Percentiles rank a stretch among this genome's conserved stretches.
These are phyloP conservation scores for Chiropotes sagulatus DNA, from an alignment of 2,797 vertebrate genomes.

Conservation along the genomic window DNA sequence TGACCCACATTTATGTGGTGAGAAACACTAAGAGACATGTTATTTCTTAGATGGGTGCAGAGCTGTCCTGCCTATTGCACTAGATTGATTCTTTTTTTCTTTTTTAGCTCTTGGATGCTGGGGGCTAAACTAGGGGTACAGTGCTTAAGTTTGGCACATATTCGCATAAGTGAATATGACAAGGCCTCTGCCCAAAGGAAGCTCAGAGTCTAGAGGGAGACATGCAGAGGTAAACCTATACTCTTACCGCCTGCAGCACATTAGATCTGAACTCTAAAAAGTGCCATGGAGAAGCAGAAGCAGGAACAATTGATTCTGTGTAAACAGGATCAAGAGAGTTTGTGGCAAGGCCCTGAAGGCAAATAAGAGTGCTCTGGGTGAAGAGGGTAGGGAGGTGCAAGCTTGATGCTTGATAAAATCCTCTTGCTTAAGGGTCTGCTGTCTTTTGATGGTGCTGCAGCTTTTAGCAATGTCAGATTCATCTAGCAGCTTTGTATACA, in stretches of 20 bases:
- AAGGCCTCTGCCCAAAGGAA: background rate
- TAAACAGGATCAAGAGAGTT: background rate
- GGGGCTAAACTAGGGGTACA: background rate
- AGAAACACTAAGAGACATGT: background rate
- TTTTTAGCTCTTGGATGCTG: background rate
- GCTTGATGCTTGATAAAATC: background rate
- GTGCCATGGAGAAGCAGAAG: background rate
- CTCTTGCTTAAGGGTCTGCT: background rate
- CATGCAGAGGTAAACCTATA: background rate
- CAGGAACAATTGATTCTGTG: background rate
- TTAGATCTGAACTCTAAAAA: background rate
- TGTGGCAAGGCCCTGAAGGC: background rate
- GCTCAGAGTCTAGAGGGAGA: background rate
- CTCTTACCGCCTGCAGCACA: background rate
- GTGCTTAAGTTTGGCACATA: background rate
- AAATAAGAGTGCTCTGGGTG: background rate
- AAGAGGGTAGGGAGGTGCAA: background rate
- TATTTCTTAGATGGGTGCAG: background rate
- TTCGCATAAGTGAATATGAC: background rate
- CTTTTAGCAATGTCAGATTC: background rate
- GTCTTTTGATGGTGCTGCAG: background rate
- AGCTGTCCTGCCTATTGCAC: background rate
- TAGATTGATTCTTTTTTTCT: background rate
- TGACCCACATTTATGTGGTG: background rate
- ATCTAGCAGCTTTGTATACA: background rate